Conservation (phyloP, 2,797 vertebrate genomes). For the Schizopygopsis malacanthus region DNA sequence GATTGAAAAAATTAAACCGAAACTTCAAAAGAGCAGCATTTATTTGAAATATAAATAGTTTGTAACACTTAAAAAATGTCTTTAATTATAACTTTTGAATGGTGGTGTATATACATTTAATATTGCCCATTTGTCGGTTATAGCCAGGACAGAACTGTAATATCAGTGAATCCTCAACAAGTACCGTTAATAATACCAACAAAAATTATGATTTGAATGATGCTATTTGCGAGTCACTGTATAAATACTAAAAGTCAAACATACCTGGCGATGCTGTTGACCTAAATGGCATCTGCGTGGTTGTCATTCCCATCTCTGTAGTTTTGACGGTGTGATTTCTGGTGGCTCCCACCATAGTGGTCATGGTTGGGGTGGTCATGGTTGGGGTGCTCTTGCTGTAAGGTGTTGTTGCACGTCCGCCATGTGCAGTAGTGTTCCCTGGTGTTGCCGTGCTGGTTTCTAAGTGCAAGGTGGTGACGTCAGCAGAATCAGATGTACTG, state of each 20-base stretch:
- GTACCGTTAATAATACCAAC: neutral
- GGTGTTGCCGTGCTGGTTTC: constrained; percentile 68
- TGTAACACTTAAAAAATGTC: neutral
- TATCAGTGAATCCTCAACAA: neutral
- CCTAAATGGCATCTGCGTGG: constrained; percentile 43
- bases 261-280: constrained; percentile 74
- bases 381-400: constrained; percentile 64
- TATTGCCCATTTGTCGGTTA: neutral
- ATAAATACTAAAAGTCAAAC: constrained; percentile 11
- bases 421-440: constrained; percentile 57
- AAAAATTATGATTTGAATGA: neutral
- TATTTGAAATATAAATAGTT: neutral
- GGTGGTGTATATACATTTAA: neutral
- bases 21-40: neutral
- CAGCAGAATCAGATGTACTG: constrained; percentile 63
- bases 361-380: constrained; percentile 66
- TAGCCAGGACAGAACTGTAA: neutral
- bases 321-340: constrained; percentile 63
- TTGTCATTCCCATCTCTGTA: constrained; percentile 58
- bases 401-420: constrained; percentile 61
- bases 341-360: constrained; percentile 66
- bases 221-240: neutral
- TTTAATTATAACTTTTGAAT: neutral
- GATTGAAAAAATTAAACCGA: no score
- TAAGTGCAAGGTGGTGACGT: constrained; percentile 62